Evolutionary conservation across 1,140 invertebrate genomes (phyloP), one percentile per base, ranked within the genome.

Genomic region (Bombus waltoni): DNA sequence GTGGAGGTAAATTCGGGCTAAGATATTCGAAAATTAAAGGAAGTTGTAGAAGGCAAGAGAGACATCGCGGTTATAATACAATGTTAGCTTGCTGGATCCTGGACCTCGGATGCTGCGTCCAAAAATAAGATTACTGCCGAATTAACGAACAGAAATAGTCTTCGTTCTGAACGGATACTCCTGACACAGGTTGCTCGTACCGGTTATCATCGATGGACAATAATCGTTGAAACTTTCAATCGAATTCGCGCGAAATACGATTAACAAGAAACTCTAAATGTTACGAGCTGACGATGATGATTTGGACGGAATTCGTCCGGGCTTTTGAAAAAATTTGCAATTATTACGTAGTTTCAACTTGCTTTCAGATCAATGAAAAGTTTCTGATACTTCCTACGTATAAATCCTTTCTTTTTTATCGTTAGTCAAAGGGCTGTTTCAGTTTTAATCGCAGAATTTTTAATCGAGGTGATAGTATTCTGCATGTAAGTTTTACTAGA

Each of bases 121-220:
- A 87, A 93, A 94, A 94, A 94, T 94, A 94, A 92, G 86, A 88
- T 91, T 79, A 90, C 88, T 87, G 81, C 80, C 90, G 89, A 93
- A 92, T 94, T 92, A 92, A 91, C 89, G 92, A 89, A 92, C 91
- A 93, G 91, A 93, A 94, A 94, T 94, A 93, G 93, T 91, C 74
- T 72, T 35, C 77, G 88, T 91, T 88, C 85, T 40, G 82, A 88
- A 88, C 82, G 87, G 79, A 91, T 91, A 85, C 89, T 88, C 44
- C 81, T 89, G 87, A 89, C 81, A 91, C 85, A 91, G 78, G 83
- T 88, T 77, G 81, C 70, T 71, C 66, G 83, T 76, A 75, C 44
- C 65, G 81, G 22, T 35, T 83, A 62, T 44, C n/a, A 38, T 15
- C 84, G 81, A 57, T 85, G 44, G 77, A 22, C 68, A 68, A 85